Conservation (phyloP, 1,140 invertebrate genomes). For the Euura lappo region DNA sequence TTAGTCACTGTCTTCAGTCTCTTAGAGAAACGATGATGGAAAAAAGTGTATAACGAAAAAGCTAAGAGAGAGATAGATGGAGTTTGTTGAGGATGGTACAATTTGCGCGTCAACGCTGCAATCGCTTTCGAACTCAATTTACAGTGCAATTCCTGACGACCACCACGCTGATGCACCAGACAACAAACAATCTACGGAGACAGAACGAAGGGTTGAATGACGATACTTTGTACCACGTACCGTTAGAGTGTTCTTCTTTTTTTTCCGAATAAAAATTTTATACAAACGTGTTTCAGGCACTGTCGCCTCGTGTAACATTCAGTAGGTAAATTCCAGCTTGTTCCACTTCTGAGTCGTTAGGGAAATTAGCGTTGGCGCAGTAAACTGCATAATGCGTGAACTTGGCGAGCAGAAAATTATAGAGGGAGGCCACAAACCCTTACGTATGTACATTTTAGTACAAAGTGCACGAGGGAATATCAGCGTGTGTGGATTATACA, state of each 20-base stretch:
- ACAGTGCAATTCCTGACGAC: neutral
- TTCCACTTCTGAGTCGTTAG: neutral
- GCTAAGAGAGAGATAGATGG: neutral
- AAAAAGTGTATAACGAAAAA: neutral
- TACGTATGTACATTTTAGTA: neutral
- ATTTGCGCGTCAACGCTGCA: neutral
- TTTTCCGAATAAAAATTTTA: neutral
- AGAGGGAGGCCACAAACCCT: neutral
- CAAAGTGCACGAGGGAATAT: too few relatives aligned
- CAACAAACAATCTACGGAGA: neutral
- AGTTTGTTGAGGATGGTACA: neutral
- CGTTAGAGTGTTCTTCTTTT: too few relatives aligned
- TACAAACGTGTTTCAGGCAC: neutral
- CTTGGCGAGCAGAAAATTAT: neutral
- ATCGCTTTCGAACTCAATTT: constrained; percentile 3
- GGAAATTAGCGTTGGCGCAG: neutral
- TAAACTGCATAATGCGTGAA: neutral
- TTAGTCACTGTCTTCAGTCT: too few relatives aligned
- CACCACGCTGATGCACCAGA: neutral
- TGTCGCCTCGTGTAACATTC: neutral
- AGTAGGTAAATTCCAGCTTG: neutral
- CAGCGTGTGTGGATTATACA: too few relatives aligned
- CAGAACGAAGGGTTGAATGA: neutral
- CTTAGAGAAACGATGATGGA: neutral
- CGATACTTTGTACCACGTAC: too few relatives aligned